phyloP scores from a whole-genome alignment of 1,140 invertebrate species.

The Patella vulgata region DNA sequence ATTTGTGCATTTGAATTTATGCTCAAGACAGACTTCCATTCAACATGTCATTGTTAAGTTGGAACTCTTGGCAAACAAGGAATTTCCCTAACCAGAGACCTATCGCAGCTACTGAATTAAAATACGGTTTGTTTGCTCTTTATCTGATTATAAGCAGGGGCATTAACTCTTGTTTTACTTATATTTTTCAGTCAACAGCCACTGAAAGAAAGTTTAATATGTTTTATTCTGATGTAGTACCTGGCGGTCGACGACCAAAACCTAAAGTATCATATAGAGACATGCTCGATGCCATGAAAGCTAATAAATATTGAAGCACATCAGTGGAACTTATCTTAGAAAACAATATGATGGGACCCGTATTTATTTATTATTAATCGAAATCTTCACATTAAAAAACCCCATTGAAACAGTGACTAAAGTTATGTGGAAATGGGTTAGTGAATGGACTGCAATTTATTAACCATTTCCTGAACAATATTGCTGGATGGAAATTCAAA shows the following conservation, averaged over 20 bases:
- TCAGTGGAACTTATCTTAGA: too few relatives aligned
- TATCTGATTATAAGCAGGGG: conserved; percentile 1
- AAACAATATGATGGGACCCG: too few relatives aligned
- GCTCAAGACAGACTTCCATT: not conserved
- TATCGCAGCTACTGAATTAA: conserved; percentile 63
- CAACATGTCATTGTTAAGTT: not conserved
- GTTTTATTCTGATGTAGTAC: conserved; percentile 32
- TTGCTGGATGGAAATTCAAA: too few relatives aligned
- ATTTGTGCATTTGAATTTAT: not conserved
- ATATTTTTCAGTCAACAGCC: conserved; percentile 59
- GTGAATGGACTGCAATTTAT: too few relatives aligned
- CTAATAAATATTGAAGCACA: too few relatives aligned
- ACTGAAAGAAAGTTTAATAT: conserved; percentile 60
- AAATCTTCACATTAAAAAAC: too few relatives aligned
- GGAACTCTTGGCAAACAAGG: not conserved
- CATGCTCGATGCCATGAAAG: conserved; percentile 5
- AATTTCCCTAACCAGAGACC: conserved; percentile 36
- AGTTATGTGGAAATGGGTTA: too few relatives aligned
- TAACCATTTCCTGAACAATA: too few relatives aligned
- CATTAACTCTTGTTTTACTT: conserved; percentile 1
- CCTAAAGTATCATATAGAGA: conserved; percentile 28
- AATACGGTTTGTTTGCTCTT: conserved; percentile 47
- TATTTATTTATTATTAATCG: too few relatives aligned
- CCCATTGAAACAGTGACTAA: too few relatives aligned
- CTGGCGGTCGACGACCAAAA: conserved; percentile 35